Percentiles rank a stretch among this genome's conserved stretches.
These are phyloP conservation scores for Anastrepha ludens DNA, from an alignment of 1,140 invertebrate genomes.

Conservation along the genomic window DNA sequence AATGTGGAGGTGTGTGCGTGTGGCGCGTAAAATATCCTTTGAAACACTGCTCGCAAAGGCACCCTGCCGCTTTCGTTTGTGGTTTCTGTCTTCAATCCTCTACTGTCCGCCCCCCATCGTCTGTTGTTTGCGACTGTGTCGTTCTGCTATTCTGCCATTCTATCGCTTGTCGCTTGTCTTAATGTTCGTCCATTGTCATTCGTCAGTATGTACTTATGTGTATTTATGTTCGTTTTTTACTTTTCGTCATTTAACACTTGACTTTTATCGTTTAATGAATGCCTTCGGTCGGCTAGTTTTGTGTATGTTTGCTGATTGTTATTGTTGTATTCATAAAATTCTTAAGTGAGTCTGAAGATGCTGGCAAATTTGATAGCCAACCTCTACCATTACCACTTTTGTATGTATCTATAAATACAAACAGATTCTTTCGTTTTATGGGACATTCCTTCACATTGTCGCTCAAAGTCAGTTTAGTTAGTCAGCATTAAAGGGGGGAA, in stretches of 20 bases:
- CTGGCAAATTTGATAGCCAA: not conserved
- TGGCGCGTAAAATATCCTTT: not conserved
- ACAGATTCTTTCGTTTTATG: not conserved
- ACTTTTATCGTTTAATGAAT: slow-evolving; percentile 38
- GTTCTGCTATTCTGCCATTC: too few relatives aligned
- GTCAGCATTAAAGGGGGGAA: not conserved
- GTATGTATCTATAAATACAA: not conserved
- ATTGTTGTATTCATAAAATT: slow-evolving; percentile 3
- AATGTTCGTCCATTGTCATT: not conserved
- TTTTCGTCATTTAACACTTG: slow-evolving; percentile 44
- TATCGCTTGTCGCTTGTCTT: not conserved
- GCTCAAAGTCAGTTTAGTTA: not conserved
- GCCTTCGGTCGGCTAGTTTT: not conserved
- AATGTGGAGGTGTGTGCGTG: not conserved
- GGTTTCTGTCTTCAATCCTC: not conserved
- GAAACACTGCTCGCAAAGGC: not conserved
- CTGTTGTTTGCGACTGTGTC: not conserved
- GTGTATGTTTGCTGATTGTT: not conserved
- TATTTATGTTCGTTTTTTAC: slow-evolving; percentile 21
- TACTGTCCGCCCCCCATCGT: not conserved
- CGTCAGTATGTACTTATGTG: too few relatives aligned
- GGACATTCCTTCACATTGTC: not conserved
- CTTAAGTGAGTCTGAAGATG: not conserved
- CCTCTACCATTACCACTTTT: not conserved
- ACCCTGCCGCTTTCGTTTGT: not conserved